A percentile compares a stretch with the other conserved stretches of the same genome.
Evolutionary conservation across 2,797 vertebrate species (phyloP).

Genomic region (Tokudaia tokunoshimensis): DNA sequence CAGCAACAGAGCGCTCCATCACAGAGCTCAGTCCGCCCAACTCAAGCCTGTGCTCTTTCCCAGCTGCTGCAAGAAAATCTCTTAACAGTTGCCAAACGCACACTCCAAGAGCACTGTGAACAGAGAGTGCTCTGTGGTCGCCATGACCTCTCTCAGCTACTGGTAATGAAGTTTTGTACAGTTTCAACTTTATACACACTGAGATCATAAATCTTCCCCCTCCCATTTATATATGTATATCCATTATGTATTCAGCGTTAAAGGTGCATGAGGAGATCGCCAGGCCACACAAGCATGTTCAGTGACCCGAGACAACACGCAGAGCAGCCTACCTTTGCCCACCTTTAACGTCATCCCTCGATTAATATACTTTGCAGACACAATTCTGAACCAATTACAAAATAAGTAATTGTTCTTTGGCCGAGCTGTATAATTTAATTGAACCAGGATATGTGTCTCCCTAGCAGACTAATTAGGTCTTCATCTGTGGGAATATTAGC

Average conservation of each 20-base stretch:
- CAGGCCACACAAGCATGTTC: not conserved
- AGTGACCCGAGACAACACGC: not conserved
- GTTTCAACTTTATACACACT: constrained; percentile 42
- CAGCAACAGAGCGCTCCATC: fast-evolving
- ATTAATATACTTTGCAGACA: constrained; percentile 55
- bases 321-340: not conserved
- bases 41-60: not conserved
- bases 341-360: constrained; percentile 47
- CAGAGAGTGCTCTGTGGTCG: not conserved
- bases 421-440: constrained; percentile 67
- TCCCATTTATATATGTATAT: constrained; percentile 43
- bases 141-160: not conserved
- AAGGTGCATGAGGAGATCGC: constrained; percentile 24
- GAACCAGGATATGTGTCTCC: constrained; percentile 62
- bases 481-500: constrained; percentile 67
- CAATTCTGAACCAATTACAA: constrained; percentile 62
- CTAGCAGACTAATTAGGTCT: constrained; percentile 66
- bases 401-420: constrained; percentile 70
- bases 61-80: fast-evolving
- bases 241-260: constrained; percentile 52
- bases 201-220: constrained; percentile 32
- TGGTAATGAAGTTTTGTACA: not conserved
- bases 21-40: not conserved
- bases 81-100: not conserved
- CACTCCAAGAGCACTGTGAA: not conserved